phyloP scores from a whole-genome alignment of 2,888 invertebrate species.

The Stenodema calcarata region DNA sequence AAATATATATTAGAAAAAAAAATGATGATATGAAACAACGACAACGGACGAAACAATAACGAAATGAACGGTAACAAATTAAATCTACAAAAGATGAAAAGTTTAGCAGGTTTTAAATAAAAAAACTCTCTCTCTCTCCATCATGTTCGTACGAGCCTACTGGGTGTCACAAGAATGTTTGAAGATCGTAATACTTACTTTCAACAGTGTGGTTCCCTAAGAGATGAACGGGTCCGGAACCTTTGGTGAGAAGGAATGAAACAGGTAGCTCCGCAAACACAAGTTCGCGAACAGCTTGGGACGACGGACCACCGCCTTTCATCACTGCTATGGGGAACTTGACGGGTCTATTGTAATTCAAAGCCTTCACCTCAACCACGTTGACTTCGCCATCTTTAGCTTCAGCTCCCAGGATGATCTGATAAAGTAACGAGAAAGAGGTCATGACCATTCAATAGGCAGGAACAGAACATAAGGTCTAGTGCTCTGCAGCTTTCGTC shows the following conservation, averaged over 20 bases:
- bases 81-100: no score
- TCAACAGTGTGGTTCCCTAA: constrained; percentile 83
- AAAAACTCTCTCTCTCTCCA: no score
- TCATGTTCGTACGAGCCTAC: no score
- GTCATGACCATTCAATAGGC: no score
- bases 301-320: constrained; percentile 79
- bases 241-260: constrained; percentile 78
- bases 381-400: constrained; percentile 80
- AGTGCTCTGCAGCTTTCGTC: no score
- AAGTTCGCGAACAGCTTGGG: constrained; percentile 74
- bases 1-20: no score
- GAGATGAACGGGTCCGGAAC: constrained; percentile 80
- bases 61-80: no score
- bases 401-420: constrained; percentile 81
- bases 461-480: no score
- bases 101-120: no score
- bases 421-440: constrained; percentile 57
- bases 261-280: constrained; percentile 88
- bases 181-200: constrained; percentile 57
- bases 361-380: constrained; percentile 81
- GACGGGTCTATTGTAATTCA: constrained; percentile 78
- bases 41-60: no score
- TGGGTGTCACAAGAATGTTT: no score
- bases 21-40: no score
- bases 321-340: constrained; percentile 84